phyloP scores from a whole-genome alignment of 2,888 invertebrate species.

The Ectropis crepuscularia region DNA sequence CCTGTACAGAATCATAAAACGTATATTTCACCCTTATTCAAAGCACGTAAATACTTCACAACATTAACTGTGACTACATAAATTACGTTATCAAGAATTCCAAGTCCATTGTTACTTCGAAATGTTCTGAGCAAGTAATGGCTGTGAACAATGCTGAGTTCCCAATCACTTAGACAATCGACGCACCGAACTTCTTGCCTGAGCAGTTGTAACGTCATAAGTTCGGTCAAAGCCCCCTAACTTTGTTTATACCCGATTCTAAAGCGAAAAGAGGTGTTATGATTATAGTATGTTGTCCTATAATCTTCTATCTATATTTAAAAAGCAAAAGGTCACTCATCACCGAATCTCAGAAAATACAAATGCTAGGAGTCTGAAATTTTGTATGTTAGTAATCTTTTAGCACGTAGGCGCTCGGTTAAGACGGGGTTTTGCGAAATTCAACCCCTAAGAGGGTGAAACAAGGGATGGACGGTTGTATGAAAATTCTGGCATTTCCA shows the following conservation, averaged over 20 bases:
- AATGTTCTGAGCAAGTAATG: constrained; percentile 36
- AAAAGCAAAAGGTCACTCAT: too few species aligned
- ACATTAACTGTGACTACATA: constrained; percentile 38
- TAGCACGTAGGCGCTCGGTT: too few species aligned
- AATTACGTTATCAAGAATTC: constrained; percentile 42
- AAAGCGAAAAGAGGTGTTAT: too few species aligned
- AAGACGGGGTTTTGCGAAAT: too few species aligned
- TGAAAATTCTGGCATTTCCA: too few species aligned
- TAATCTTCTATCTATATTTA: too few species aligned
- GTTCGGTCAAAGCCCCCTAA: constrained; percentile 1
- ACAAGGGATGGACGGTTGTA: too few species aligned
- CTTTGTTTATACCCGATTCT: not conserved
- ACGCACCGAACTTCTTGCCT: constrained; percentile 33
- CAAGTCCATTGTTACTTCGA: constrained; percentile 35
- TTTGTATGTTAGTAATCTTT: too few species aligned
- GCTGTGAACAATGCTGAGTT: constrained; percentile 39
- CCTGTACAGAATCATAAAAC: constrained; percentile 1
- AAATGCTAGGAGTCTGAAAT: too few species aligned
- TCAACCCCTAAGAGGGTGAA: too few species aligned
- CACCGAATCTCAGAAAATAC: too few species aligned
- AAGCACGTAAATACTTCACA: constrained; percentile 33
- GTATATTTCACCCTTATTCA: constrained; percentile 17
- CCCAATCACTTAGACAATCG: constrained; percentile 43
- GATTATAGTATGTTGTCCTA: too few species aligned
- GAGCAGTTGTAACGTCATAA: constrained; percentile 31